Conservation (phyloP, 2,113 vertebrate genomes). For the Cairina moschata region DNA sequence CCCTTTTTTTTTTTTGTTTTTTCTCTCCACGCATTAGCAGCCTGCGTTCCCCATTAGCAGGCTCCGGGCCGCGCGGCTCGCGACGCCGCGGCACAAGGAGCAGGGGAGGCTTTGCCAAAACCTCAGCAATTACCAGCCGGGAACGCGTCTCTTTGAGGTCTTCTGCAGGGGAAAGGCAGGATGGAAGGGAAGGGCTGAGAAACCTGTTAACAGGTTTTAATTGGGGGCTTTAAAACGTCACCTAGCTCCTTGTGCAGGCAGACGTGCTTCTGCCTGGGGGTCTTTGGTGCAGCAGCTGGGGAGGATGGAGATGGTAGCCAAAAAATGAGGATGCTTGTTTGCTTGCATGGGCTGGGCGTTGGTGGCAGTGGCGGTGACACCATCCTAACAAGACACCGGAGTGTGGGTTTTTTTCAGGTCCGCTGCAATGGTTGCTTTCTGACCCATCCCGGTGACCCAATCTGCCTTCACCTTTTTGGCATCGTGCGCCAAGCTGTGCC, state of each 20-base stretch:
- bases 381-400: not conserved
- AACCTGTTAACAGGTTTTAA: not conserved
- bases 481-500: not conserved
- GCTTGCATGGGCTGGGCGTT: not conserved
- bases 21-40: conserved; percentile 23
- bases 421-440: not conserved
- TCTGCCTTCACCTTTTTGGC: not conserved
- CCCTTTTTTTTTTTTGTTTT: conserved; percentile 3
- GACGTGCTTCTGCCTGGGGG: not conserved
- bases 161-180: not conserved
- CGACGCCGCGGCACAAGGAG: not conserved
- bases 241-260: not conserved
- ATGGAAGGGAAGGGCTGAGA: not conserved
- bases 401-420: not conserved
- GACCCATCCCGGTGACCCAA: not conserved
- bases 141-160: not conserved
- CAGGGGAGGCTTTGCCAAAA: not conserved
- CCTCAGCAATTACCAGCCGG: conserved; percentile 34
- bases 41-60: not conserved
- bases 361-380: not conserved
- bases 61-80: not conserved
- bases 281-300: not conserved
- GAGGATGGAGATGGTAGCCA: not conserved
- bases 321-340: not conserved
- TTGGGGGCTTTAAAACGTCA: not conserved